Evolutionary conservation across 2,888 invertebrate species (phyloP).

Genomic region (Macrostomum cliftonense): DNA sequence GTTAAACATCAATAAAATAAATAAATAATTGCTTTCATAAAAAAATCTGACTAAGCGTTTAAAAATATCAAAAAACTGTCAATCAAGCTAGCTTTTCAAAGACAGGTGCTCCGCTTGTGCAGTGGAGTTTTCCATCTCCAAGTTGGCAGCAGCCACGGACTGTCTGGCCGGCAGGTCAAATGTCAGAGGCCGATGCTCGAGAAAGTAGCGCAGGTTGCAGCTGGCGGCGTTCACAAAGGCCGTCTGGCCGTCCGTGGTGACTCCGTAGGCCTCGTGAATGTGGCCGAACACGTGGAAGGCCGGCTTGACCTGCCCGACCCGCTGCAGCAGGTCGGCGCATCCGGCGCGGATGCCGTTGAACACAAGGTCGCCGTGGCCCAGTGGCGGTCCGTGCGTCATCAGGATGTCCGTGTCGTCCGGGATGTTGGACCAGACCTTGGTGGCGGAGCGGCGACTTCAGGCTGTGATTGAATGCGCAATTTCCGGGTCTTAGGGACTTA

Average conservation of each 20-base stretch:
- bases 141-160: too few species aligned
- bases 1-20: too few species aligned
- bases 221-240: conserved; percentile 65
- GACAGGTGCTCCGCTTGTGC: too few species aligned
- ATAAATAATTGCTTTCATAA: too few species aligned
- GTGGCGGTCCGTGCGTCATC: conserved; percentile 61
- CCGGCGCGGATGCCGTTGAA: conserved; percentile 53
- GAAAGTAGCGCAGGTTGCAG: conserved; percentile 58
- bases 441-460: too few species aligned
- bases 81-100: too few species aligned
- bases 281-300: conserved; percentile 70
- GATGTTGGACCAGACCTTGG: conserved; percentile 55
- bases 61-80: too few species aligned
- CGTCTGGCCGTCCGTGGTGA: conserved; percentile 59
- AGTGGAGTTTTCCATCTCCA: too few species aligned
- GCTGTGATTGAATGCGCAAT: too few species aligned
- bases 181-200: conserved; percentile 56
- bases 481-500: too few species aligned
- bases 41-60: too few species aligned
- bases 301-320: conserved; percentile 58
- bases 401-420: conserved; percentile 56
- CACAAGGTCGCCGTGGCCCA: conserved; percentile 52
- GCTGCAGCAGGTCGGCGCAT: conserved; percentile 57
- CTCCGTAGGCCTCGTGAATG: conserved; percentile 66
- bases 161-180: conserved; percentile 52